phyloP scores from a whole-genome alignment of 2,797 vertebrate genomes.

The Alfaro cultratus region DNA sequence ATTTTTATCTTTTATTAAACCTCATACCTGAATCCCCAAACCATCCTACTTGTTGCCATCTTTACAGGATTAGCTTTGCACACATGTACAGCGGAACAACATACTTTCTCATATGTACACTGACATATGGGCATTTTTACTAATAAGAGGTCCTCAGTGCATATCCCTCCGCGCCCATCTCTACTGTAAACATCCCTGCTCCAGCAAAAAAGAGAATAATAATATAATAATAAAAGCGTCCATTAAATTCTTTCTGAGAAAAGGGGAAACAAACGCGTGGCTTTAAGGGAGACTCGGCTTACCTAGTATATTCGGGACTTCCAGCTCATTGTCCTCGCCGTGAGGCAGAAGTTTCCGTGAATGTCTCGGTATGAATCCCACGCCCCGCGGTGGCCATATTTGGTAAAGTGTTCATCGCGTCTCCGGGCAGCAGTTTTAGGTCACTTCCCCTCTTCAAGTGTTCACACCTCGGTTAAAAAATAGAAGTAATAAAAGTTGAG shows the following conservation, averaged over 20 bases:
- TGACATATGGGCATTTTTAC: accelerated
- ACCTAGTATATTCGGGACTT: slow-evolving; percentile 22
- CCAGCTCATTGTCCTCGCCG: background rate
- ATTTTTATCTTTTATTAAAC: background rate
- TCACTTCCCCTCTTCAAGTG: slow-evolving; percentile 18
- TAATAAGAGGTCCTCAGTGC: background rate
- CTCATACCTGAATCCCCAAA: background rate
- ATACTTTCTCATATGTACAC: accelerated
- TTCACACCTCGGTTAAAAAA: background rate
- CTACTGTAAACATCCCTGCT: background rate
- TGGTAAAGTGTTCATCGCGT: slow-evolving; percentile 49
- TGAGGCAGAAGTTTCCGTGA: slow-evolving; percentile 7
- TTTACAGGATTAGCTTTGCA: background rate
- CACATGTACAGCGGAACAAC: background rate
- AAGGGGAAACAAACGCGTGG: accelerated
- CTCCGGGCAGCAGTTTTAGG: background rate
- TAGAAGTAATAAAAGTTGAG: background rate
- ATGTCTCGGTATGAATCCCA: slow-evolving; percentile 7
- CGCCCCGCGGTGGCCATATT: slow-evolving; percentile 63
- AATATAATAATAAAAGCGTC: accelerated
- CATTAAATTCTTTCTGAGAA: accelerated
- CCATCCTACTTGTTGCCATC: background rate
- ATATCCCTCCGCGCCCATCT: slow-evolving; percentile 51
- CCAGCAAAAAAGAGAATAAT: slow-evolving; percentile 5
- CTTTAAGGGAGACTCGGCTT: slow-evolving; percentile 18